Evolutionary conservation across 2,113 vertebrate genomes (phyloP).

Genomic region (Silurus meridionalis): DNA sequence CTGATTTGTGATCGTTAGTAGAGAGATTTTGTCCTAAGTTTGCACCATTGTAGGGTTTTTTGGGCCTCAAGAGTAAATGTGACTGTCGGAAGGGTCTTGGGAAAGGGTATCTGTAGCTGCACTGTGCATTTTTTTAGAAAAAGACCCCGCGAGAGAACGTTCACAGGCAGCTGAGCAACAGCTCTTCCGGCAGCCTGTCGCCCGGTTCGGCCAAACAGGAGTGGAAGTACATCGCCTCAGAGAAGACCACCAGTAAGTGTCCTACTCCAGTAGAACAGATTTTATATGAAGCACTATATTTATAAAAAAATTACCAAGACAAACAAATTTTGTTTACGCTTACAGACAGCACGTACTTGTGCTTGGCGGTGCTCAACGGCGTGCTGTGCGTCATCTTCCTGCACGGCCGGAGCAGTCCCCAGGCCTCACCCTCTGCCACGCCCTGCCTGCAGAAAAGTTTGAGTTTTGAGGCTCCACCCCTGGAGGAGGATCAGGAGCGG

Average conservation of each 20-base stretch:
- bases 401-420: conserved; percentile 92
- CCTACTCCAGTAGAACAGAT: not conserved
- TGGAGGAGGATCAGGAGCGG: conserved; percentile 80
- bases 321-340: not conserved
- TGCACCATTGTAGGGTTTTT: conserved; percentile 45
- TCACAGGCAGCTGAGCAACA: conserved; percentile 92
- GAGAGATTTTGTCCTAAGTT: not conserved
- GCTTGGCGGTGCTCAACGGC: conserved; percentile 92
- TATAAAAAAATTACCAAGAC: too few species aligned
- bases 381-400: conserved; percentile 94
- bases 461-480: conserved; percentile 89
- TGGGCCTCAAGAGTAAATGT: conserved; percentile 54
- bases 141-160: conserved; percentile 91
- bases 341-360: conserved; percentile 90
- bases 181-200: conserved; percentile 88
- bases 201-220: conserved; percentile 87
- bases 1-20: not conserved
- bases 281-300: too few species aligned
- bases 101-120: conserved; percentile 86
- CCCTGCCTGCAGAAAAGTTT: conserved; percentile 92
- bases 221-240: conserved; percentile 98
- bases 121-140: conserved; percentile 98
- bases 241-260: conserved; percentile 94
- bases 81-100: conserved; percentile 50
- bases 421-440: conserved; percentile 90